These are phyloP conservation scores for Hapalemur alaotrensis DNA, from an alignment of 2,797 vertebrate genomes.

Conservation along the genomic window DNA sequence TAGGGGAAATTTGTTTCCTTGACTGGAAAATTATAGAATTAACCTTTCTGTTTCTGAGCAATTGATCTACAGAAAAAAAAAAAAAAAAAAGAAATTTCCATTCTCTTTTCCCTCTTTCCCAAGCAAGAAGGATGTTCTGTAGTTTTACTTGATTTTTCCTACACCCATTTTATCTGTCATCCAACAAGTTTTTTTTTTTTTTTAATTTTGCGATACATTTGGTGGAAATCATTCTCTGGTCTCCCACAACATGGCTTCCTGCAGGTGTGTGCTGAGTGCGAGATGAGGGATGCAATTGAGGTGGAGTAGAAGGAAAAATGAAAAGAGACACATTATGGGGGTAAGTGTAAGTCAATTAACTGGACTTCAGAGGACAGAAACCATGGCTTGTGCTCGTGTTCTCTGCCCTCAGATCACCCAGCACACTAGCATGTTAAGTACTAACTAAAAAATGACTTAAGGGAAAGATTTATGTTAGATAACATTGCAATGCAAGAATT, in stretches of 20 bases:
- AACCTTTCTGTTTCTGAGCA: neutral
- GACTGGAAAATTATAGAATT: neutral
- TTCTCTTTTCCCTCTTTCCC: neutral
- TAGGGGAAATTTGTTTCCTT: neutral
- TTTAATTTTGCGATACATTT: neutral
- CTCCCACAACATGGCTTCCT: neutral
- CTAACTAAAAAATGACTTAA: neutral
- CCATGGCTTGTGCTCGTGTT: neutral
- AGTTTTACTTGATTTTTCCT: neutral
- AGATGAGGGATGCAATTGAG: neutral
- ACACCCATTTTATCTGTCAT: neutral
- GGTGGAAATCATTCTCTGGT: neutral
- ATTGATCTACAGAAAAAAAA: neutral
- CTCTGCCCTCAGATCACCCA: neutral
- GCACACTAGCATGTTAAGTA: neutral
- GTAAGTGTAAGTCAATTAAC: neutral
- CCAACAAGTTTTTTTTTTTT: neutral
- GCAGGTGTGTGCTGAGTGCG: neutral
- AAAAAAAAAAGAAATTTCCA: neutral
- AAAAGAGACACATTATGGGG: neutral
- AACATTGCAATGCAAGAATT: rapidly evolving
- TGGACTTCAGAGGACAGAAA: neutral
- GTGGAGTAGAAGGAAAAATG: neutral
- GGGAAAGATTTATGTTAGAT: neutral
- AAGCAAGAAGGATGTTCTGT: neutral